These are phyloP conservation scores for Threskiornis aethiopicus DNA, from an alignment of 2,797 vertebrate species.

Conservation along the genomic window DNA sequence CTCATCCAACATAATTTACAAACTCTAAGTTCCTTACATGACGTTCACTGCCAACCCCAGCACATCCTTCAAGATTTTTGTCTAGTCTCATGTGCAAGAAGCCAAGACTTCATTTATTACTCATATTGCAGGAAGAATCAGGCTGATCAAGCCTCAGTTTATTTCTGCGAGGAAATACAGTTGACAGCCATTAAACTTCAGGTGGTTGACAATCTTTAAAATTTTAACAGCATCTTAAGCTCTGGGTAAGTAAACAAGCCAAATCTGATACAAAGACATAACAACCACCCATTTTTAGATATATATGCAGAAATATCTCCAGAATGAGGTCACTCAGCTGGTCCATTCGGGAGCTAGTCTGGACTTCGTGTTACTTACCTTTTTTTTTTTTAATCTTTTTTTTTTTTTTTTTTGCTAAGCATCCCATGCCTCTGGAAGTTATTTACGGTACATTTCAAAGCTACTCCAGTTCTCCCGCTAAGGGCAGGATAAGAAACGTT, in stretches of 20 bases:
- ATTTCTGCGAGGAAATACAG: background rate
- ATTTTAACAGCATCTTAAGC: background rate
- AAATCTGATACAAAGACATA: background rate
- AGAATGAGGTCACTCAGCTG: background rate
- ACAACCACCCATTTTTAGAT: background rate
- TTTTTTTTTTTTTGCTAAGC: background rate
- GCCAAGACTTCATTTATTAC: background rate
- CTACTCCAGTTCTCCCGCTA: background rate
- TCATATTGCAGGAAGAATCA: background rate
- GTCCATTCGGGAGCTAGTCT: background rate
- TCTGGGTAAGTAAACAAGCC: background rate
- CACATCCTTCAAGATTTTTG: background rate
- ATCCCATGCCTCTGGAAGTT: background rate
- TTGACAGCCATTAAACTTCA: background rate
- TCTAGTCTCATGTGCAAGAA: background rate
- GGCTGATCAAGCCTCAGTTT: background rate
- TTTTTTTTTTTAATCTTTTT: too few relatives aligned
- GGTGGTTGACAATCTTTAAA: background rate
- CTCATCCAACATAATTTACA: background rate
- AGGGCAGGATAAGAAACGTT: conserved; percentile 12
- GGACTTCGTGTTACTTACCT: background rate
- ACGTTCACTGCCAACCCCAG: background rate
- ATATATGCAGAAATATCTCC: background rate
- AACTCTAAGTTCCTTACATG: background rate
- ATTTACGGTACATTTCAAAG: background rate